A percentile compares a stretch with the other conserved stretches of the same genome.
phyloP scores from a whole-genome alignment of 2,888 invertebrate genomes.

The Megaustenia siamemsis region DNA sequence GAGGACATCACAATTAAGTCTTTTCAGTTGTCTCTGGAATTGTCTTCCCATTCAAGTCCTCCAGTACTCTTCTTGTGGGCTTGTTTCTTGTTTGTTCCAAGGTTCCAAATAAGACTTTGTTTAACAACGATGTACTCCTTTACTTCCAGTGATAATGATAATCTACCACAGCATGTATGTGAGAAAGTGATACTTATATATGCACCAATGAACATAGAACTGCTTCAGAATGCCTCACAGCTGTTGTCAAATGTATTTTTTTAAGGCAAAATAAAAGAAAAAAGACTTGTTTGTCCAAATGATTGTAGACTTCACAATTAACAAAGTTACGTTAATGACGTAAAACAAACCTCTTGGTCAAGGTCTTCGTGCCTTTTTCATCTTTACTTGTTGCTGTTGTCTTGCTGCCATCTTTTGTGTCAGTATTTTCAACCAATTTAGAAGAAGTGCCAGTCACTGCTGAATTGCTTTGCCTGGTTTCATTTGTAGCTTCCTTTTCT shows the following conservation, averaged over 20 bases:
- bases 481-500: constrained; percentile 37
- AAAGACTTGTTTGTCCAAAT: background rate
- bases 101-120: no score
- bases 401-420: constrained; percentile 63
- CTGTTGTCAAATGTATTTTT: background rate
- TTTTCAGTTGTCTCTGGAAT: no score
- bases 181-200: no score
- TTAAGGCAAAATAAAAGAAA: background rate
- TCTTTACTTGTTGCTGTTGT: constrained; percentile 65
- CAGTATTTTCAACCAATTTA: constrained; percentile 60
- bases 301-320: constrained; percentile 50
- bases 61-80: no score
- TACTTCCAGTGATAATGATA: no score
- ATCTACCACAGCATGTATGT: no score
- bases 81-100: no score
- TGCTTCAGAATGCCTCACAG: background rate
- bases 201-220: background rate
- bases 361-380: constrained; percentile 66
- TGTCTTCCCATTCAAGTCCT: no score
- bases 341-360: constrained; percentile 61
- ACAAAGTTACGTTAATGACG: constrained; percentile 50
- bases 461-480: constrained; percentile 20
- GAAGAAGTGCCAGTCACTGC: constrained; percentile 40
- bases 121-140: no score
- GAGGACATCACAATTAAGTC: no score